Evolutionary conservation across 2,888 invertebrate genomes (phyloP).

Genomic region (Pachydiplax longipennis): DNA sequence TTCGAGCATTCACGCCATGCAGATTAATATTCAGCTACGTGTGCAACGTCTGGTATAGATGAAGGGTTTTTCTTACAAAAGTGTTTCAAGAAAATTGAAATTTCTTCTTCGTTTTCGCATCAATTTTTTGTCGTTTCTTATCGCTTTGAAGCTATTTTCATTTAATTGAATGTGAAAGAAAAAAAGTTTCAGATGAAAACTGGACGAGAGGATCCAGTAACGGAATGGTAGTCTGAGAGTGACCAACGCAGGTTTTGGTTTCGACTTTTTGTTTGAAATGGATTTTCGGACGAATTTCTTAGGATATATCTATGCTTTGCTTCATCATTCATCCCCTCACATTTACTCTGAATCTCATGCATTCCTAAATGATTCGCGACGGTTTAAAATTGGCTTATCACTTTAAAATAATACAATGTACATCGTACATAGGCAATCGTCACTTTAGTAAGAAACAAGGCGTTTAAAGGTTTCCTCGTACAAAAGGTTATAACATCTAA

Average conservation of each 20-base stretch:
- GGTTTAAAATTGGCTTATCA: neutral
- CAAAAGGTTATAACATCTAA: slow-evolving; percentile 29
- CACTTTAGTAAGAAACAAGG: slow-evolving; percentile 8
- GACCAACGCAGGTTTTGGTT: neutral
- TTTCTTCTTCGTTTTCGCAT: too few relatives aligned
- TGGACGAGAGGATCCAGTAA: too few relatives aligned
- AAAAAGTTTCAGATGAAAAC: too few relatives aligned
- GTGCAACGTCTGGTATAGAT: too few relatives aligned
- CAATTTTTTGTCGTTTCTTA: too few relatives aligned
- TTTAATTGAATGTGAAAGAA: too few relatives aligned
- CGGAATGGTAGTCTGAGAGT: neutral
- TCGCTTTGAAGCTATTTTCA: too few relatives aligned
- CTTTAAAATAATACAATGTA: slow-evolving; percentile 43
- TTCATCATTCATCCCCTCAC: neutral
- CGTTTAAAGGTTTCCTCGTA: slow-evolving; percentile 30
- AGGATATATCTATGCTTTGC: neutral
- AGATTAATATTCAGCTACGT: too few relatives aligned
- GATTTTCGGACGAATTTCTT: neutral
- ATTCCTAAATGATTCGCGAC: slow-evolving; percentile 7
- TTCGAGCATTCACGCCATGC: too few relatives aligned
- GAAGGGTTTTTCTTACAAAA: too few relatives aligned
- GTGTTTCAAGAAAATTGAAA: too few relatives aligned
- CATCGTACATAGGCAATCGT: slow-evolving; percentile 38
- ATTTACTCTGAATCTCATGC: neutral
- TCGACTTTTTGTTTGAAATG: neutral